These are phyloP conservation scores for Ursus arctos DNA, from an alignment of 2,113 vertebrate species.

Conservation along the genomic window DNA sequence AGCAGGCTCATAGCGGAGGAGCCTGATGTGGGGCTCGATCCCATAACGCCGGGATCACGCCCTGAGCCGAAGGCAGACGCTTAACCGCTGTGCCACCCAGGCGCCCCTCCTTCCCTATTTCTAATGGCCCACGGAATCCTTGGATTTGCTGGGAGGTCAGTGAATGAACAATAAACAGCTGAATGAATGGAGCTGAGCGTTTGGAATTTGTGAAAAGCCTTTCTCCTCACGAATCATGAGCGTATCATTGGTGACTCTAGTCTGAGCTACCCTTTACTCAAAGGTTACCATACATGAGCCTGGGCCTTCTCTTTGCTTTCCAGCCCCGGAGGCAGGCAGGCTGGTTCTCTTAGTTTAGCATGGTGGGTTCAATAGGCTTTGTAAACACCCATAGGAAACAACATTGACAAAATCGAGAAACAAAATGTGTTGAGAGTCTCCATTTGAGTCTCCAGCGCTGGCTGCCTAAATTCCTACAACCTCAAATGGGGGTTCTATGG, in stretches of 20 bases:
- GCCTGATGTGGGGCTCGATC: no score
- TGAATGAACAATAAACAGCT: background rate
- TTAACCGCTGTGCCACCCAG: no score
- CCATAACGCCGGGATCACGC: no score
- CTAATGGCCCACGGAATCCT: background rate
- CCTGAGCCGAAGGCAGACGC: no score
- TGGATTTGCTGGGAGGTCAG: background rate
- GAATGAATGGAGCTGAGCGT: background rate
- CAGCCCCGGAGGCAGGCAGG: background rate
- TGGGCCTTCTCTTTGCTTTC: background rate
- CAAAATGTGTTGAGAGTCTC: background rate
- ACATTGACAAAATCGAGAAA: background rate
- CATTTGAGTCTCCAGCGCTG: background rate
- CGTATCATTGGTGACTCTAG: fast-evolving
- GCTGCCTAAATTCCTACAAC: background rate
- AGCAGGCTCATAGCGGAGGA: no score
- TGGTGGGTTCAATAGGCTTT: background rate
- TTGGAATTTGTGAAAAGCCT: background rate
- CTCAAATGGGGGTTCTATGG: background rate
- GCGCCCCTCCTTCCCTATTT: background rate
- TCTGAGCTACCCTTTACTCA: background rate
- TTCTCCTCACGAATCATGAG: background rate
- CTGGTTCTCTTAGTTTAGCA: background rate
- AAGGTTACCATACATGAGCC: fast-evolving
- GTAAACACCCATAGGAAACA: background rate